Percentiles rank a stretch among this genome's conserved stretches.
phyloP scores from a whole-genome alignment of 2,113 vertebrate species.

The Odobenus rosmarus region DNA sequence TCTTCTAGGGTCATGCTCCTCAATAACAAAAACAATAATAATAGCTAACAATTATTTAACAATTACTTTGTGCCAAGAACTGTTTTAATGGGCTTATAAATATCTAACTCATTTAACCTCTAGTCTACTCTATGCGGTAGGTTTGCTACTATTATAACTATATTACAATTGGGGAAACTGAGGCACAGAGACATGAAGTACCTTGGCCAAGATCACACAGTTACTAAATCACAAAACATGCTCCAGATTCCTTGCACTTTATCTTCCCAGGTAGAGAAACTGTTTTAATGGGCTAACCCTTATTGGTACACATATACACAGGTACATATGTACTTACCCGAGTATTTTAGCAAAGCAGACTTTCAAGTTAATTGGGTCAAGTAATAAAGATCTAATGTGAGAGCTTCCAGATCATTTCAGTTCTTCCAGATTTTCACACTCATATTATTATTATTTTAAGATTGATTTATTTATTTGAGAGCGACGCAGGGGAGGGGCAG shows the following conservation, averaged over 20 bases:
- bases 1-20: neutral
- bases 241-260: neutral
- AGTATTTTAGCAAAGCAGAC: neutral
- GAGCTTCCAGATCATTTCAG: neutral
- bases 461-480: neutral
- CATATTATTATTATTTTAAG: neutral
- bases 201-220: neutral
- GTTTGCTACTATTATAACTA: neutral
- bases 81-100: neutral
- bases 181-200: neutral
- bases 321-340: rapidly evolving
- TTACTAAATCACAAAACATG: neutral
- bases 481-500: neutral
- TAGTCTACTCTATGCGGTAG: neutral
- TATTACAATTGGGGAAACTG: neutral
- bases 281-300: neutral
- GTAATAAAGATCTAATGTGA: neutral
- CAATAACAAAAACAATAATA: neutral
- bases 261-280: neutral
- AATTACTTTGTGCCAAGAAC: neutral
- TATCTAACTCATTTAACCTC: neutral
- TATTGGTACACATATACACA: neutral
- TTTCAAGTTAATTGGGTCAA: neutral
- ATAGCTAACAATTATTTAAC: neutral
- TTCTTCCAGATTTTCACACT: neutral